Evolutionary conservation across 2,888 invertebrate species (phyloP).

Genomic region (Ormyrus labotus): DNA sequence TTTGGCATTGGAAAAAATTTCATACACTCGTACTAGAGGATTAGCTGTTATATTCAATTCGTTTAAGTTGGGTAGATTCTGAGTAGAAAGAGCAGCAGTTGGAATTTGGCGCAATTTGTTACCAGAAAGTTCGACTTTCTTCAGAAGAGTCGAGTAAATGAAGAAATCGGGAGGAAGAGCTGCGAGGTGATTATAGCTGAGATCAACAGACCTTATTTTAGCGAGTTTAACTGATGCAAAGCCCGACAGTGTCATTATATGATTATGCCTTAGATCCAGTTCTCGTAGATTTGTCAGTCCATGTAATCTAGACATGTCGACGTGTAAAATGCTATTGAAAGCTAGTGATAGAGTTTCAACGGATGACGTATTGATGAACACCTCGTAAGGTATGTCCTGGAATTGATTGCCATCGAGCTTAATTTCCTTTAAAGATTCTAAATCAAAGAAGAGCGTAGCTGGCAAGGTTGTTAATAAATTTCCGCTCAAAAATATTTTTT

Average conservation of each 20-base stretch:
- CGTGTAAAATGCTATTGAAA: constrained; percentile 81
- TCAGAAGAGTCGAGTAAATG: constrained; percentile 83
- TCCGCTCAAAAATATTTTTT: constrained; percentile 84
- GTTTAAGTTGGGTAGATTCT: constrained; percentile 83
- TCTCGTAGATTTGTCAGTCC: constrained; percentile 86
- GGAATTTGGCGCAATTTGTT: constrained; percentile 90
- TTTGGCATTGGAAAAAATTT: constrained; percentile 81
- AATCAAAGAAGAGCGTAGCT: constrained; percentile 84
- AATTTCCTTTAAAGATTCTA: constrained; percentile 87
- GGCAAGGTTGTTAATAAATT: constrained; percentile 84
- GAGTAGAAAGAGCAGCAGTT: constrained; percentile 84
- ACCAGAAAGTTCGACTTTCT: constrained; percentile 86
- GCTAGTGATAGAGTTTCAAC: constrained; percentile 85
- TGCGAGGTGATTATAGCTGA: constrained; percentile 85
- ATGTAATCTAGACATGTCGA: constrained; percentile 87
- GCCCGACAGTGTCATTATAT: constrained; percentile 85
- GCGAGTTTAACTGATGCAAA: constrained; percentile 87
- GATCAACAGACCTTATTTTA: constrained; percentile 84
- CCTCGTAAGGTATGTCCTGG: constrained; percentile 86
- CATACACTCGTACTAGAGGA: constrained; percentile 86
- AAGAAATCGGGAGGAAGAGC: constrained; percentile 90
- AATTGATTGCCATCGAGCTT: constrained; percentile 86
- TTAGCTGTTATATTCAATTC: constrained; percentile 91
- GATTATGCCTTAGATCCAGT: constrained; percentile 85
- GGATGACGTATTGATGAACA: constrained; percentile 85